These are phyloP conservation scores for Thysanoteuthis rhombus DNA, from an alignment of 2,888 invertebrate species.

Conservation along the genomic window DNA sequence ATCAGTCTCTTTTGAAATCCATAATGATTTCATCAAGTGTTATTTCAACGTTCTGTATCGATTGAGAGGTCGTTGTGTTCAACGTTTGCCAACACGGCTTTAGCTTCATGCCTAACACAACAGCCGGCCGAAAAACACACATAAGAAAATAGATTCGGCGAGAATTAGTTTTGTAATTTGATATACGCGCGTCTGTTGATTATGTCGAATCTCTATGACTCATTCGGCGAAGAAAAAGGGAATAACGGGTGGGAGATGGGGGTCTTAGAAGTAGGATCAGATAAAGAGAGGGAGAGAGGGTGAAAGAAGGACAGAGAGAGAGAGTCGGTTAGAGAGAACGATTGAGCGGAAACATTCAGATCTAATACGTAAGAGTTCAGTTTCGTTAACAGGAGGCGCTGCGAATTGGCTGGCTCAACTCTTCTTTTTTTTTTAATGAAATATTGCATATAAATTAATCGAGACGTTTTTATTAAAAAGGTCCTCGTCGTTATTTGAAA, in stretches of 20 bases:
- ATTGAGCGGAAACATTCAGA: neutral
- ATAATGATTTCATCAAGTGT: no score
- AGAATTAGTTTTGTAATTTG: neutral
- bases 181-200: neutral
- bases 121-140: neutral
- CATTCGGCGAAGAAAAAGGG: neutral
- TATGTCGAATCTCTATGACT: neutral
- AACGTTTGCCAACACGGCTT: neutral
- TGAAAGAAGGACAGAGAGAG: neutral
- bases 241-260: no score
- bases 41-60: no score
- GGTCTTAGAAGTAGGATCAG: no score
- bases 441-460: no score
- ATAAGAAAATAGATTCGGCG: neutral
- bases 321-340: neutral
- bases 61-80: neutral
- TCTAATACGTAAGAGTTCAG: no score
- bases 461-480: no score
- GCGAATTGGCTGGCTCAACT: no score
- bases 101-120: neutral
- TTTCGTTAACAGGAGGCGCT: no score
- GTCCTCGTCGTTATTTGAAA: no score
- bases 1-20: neutral
- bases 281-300: no score
- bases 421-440: no score